Base-by-base conservation (phyloP, 1,140 invertebrate genomes). In the Phthorimaea operculella region DNA sequence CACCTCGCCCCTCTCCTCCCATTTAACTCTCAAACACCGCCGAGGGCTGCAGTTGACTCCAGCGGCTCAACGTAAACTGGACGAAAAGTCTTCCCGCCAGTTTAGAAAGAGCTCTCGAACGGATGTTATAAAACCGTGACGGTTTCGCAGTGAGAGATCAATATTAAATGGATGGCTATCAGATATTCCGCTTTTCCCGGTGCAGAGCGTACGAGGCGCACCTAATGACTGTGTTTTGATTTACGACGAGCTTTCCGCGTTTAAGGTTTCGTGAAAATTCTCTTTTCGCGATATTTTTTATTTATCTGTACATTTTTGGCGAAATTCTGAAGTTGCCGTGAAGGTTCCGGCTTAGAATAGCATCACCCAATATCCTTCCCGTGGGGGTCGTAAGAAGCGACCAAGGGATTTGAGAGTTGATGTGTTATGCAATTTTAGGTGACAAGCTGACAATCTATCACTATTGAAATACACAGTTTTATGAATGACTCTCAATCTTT, bases 201-300 rank as follows among this genome's bases (percentile, higher is more conserved):
- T 56, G 33, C 39, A 45, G 16, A 58, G 59, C 51, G 55, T 59
- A 57, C 56, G 51, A 59, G 54, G 36, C 52, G 55, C 51, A 66
- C 42, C 56, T 62, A 60, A 63, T 66, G 63, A 63, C 52, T 49
- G 51, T 57, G 54, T 66, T 69, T 55, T 69, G 64, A 69, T 69
- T 69, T 69, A 68, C 60, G 60, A 59, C 61, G 60, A 55, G 55
- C 59, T 39, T 63, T 54, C 59, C 28, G 16, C 17, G 45, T 47
- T 36, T 54, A 17, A 47, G n/a, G 33, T 51, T 51, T 51, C 33
- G n/a, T 51, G 45, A 7, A n/a, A 39, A 39, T 4, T 39, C n/a
- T 39, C 3, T 39, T 34, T 12, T 39, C 10, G 10, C 36, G 36
- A 9, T n/a, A 39, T 39, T 39, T 39, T 10, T 12, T 39, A 11